These are phyloP conservation scores for Microplitis deprimator DNA, from an alignment of 2,888 invertebrate species.

Conservation along the genomic window DNA sequence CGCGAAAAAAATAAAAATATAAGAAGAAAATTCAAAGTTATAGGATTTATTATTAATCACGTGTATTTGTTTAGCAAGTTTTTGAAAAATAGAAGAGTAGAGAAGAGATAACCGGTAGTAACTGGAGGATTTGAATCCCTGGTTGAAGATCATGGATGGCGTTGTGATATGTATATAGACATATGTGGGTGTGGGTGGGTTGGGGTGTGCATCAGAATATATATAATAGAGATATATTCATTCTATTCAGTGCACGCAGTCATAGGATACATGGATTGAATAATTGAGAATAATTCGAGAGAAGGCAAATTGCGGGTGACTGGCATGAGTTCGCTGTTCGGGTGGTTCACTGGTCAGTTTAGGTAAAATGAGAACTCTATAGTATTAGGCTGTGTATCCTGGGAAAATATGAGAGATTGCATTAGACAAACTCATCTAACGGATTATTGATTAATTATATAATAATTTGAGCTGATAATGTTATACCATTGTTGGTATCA, in stretches of 20 bases:
- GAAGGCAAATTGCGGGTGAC: constrained; percentile 27
- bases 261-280: constrained; percentile 26
- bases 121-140: background rate
- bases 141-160: background rate
- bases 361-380: constrained; percentile 19
- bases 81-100: background rate
- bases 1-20: background rate
- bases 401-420: constrained; percentile 4
- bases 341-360: constrained; percentile 4
- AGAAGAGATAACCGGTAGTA: background rate
- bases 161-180: background rate
- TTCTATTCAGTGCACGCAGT: constrained; percentile 24
- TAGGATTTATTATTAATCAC: background rate
- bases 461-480: constrained; percentile 12
- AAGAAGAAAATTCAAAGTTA: background rate
- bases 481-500: background rate
- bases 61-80: background rate
- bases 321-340: background rate
- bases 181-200: background rate
- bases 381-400: background rate
- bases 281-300: constrained; percentile 35
- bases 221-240: too few relatives aligned
- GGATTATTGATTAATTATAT: constrained; percentile 14
- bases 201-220: too few relatives aligned
- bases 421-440: background rate